phyloP scores from a whole-genome alignment of 2,113 vertebrate species.

The Australoheros scitulus region DNA sequence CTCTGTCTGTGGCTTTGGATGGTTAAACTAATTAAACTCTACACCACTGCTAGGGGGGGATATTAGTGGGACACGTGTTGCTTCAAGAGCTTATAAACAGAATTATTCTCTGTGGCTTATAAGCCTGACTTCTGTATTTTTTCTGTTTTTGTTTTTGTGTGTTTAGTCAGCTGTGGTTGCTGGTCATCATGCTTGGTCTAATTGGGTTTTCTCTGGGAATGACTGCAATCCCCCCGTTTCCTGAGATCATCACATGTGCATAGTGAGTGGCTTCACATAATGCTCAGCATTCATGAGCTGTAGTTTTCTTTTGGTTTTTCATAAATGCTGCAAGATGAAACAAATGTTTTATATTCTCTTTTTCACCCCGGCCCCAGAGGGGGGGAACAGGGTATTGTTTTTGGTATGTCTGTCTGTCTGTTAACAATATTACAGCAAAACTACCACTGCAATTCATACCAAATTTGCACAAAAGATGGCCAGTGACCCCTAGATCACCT shows the following conservation, averaged over 20 bases:
- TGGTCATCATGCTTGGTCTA: conserved; percentile 85
- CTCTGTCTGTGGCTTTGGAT: background rate
- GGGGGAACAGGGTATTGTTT: too few relatives aligned
- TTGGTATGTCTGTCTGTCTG: too few relatives aligned
- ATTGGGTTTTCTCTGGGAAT: conserved; percentile 89
- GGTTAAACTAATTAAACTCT: background rate
- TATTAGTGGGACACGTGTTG: background rate
- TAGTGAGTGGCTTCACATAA: conserved; percentile 83
- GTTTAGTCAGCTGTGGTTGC: conserved; percentile 91
- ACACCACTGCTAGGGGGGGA: background rate
- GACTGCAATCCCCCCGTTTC: conserved; percentile 87
- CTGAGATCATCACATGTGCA: conserved; percentile 88
- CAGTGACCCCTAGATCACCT: too few relatives aligned
- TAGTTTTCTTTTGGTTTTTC: background rate
- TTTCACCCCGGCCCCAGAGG: background rate
- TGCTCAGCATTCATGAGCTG: background rate
- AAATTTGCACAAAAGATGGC: too few relatives aligned
- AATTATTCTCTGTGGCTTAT: background rate
- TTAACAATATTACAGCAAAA: too few relatives aligned
- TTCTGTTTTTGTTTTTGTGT: conserved; percentile 9
- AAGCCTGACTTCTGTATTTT: background rate
- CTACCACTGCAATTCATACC: too few relatives aligned
- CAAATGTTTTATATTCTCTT: background rate
- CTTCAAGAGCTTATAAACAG: background rate
- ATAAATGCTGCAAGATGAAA: background rate